Evolutionary conservation across 2,113 vertebrate species (phyloP).

Genomic region (Psettodes erumei): DNA sequence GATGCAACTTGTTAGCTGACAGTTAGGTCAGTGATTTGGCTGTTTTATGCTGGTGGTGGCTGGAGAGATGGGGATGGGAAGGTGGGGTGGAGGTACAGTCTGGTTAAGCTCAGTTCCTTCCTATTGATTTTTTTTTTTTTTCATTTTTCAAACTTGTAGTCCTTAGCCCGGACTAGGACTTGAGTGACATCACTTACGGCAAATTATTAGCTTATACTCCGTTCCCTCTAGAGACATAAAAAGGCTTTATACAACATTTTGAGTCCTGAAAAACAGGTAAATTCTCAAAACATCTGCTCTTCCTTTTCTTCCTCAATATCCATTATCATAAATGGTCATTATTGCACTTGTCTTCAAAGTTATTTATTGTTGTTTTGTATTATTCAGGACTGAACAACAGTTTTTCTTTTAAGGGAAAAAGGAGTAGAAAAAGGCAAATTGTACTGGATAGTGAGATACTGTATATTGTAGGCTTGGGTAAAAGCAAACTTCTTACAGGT

Average conservation of each 20-base stretch:
- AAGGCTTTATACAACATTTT: not conserved
- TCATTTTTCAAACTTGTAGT: not conserved
- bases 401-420: not conserved
- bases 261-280: no score
- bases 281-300: no score
- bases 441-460: not conserved
- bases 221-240: not conserved
- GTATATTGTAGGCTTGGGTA: not conserved
- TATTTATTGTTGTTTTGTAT: not conserved
- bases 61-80: not conserved
- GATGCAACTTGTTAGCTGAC: not conserved
- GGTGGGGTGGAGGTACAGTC: not conserved
- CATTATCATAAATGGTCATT: not conserved
- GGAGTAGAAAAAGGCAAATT: not conserved
- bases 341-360: not conserved
- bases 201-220: not conserved
- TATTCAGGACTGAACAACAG: no score
- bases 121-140: no score
- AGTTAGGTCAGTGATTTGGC: not conserved
- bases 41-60: not conserved
- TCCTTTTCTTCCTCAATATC: no score
- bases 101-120: not conserved
- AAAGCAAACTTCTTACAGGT: not conserved
- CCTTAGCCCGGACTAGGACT: not conserved
- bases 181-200: not conserved